These are phyloP conservation scores for Todiramphus chloris DNA, from an alignment of 2,113 vertebrate species.

Conservation along the genomic window DNA sequence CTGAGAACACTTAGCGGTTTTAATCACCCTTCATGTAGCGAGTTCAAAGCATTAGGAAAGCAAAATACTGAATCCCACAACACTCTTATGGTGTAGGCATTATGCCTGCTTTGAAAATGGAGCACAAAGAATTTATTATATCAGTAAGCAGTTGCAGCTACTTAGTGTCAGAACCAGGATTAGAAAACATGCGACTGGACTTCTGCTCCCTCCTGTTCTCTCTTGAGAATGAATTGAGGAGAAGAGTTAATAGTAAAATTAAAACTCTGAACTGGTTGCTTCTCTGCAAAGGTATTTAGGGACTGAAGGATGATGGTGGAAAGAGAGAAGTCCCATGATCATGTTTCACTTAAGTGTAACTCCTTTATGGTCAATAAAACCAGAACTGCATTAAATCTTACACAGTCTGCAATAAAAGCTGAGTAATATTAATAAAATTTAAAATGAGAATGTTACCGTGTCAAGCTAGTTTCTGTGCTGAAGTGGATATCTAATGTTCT, in stretches of 20 bases:
- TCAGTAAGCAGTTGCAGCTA: not conserved
- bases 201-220: not conserved
- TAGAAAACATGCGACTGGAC: slow-evolving; percentile 1
- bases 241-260: not conserved
- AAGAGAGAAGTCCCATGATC: not conserved
- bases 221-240: not conserved
- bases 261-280: not conserved
- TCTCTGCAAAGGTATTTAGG: not conserved
- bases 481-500: not conserved
- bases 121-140: slow-evolving; percentile 34
- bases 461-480: not conserved
- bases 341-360: not conserved
- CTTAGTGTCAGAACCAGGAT: slow-evolving; percentile 4
- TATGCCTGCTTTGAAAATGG: not conserved
- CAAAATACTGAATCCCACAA: not conserved
- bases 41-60: slow-evolving; percentile 27
- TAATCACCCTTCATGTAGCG: not conserved
- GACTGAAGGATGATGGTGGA: not conserved
- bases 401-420: not conserved
- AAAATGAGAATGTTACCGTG: not conserved
- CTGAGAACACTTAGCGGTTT: not conserved
- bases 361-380: not conserved
- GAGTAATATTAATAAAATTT: not conserved
- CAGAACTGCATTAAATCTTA: not conserved
- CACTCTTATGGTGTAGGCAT: not conserved